Evolutionary conservation across 2,888 invertebrate species (phyloP), one percentile per base, ranked within the genome.

Genomic region (Agelastica alni): DNA sequence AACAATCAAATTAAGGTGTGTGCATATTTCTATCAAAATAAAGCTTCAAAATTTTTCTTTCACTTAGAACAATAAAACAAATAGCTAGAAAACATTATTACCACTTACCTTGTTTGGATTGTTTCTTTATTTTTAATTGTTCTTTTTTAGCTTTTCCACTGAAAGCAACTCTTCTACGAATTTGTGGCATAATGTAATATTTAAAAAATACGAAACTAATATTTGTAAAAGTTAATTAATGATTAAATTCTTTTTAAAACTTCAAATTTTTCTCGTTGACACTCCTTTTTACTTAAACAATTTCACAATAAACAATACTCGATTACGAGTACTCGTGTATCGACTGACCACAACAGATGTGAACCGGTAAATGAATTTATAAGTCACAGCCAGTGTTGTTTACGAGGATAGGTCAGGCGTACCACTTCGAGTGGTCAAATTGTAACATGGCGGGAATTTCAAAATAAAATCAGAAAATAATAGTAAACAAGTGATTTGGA

Each of bases 121-220:
- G 82, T 58, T 86, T 84, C 71, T 89, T 90, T 4, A 80, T 80
- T 69, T 87, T 84, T 18, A 96, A 72, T 72, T 96, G 96, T 63
- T 89, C 85, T 68, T 92, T 96, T 74, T 96, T 97, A 32, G 93
- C 92, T 77, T 96, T 96, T 9, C 91, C 91, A 70, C 96, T 96
- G 68, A 94, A 96, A 0, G 96, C 89, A 3, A 85, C 80, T 77
- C 93, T 94, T 45, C 87, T 56, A 44, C 87, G 78, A 9, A 86
- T 85, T 77, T 89, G 90, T 0, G 92, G 91, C 92, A 93, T 92
- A 60, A 66, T 26, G 9, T 7, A 26, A 9, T 9, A 26, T 7
- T 9, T 26, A 9, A 26, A 26, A 26, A 26, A 7, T 26, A 26
- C 9, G 1, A 26, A 6, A 7, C 26, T 7, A 26, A 26, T 1